These are phyloP conservation scores for Sesamia inferens DNA, from an alignment of 2,888 invertebrate genomes.

Conservation along the genomic window DNA sequence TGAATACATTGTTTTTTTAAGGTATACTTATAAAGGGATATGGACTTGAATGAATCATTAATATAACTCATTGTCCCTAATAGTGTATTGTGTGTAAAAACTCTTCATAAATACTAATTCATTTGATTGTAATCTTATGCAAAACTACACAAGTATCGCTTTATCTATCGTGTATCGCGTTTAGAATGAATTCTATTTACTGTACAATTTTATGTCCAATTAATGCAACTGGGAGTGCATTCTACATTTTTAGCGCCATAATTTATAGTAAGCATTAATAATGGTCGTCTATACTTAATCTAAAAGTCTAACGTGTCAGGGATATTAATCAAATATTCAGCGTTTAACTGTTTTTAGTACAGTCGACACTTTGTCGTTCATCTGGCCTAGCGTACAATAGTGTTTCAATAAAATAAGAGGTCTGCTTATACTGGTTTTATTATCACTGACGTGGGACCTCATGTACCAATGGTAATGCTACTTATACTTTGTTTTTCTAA, in stretches of 20 bases:
- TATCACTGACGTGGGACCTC: background rate
- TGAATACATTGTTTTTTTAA: background rate
- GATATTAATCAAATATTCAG: conserved; percentile 19
- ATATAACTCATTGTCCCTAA: background rate
- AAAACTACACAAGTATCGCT: background rate
- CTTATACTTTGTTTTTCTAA: conserved; percentile 18
- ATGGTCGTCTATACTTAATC: conserved; percentile 16
- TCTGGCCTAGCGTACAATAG: no score
- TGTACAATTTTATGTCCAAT: background rate
- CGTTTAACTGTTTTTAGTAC: conserved; percentile 1
- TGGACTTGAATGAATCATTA: background rate
- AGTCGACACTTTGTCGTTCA: background rate
- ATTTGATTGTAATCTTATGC: background rate
- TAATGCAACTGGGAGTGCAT: background rate
- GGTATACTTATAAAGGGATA: background rate
- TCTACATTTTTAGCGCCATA: background rate
- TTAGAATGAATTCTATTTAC: no score
- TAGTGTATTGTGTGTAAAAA: conserved; percentile 6
- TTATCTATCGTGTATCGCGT: background rate
- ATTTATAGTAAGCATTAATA: conserved; percentile 10
- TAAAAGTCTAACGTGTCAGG: conserved; percentile 19
- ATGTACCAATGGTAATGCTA: background rate
- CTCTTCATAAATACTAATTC: background rate
- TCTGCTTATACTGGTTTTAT: background rate
- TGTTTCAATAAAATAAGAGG: no score